phyloP scores from a whole-genome alignment of 2,113 vertebrate species.

The Rhinolophus ferrumequinum region DNA sequence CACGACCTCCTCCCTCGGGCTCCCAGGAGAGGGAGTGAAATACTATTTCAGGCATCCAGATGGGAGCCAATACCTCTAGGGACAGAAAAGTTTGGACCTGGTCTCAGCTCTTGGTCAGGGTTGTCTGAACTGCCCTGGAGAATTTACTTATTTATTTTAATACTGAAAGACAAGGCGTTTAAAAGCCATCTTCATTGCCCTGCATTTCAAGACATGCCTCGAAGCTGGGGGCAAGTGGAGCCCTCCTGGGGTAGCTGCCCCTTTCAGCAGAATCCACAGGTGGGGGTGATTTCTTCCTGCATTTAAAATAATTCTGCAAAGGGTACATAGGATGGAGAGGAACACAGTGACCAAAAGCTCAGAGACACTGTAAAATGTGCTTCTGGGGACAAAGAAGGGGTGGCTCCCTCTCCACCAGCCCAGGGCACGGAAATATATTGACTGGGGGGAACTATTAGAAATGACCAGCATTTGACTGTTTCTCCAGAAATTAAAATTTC shows the following conservation, averaged over 20 bases:
- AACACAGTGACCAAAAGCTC: neutral
- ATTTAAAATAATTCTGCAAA: neutral
- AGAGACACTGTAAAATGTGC: neutral
- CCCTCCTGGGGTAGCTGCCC: neutral
- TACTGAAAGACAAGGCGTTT: neutral
- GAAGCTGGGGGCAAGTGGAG: neutral
- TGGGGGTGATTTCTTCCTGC: neutral
- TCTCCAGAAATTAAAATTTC: neutral
- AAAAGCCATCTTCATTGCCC: neutral
- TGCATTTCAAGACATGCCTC: neutral
- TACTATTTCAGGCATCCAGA: neutral
- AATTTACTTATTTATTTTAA: neutral
- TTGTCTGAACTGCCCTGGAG: neutral
- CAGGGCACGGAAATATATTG: neutral
- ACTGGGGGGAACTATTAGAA: neutral
- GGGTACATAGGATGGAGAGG: neutral
- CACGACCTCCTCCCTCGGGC: accelerated
- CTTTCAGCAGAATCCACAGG: neutral
- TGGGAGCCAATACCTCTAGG: neutral
- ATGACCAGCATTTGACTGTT: neutral
- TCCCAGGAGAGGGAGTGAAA: neutral
- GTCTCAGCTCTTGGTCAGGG: neutral
- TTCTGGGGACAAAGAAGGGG: neutral
- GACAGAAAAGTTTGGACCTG: neutral
- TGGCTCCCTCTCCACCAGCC: neutral